Conservation (phyloP, 2,797 vertebrate species). For the Pagetopsis macropterus region DNA sequence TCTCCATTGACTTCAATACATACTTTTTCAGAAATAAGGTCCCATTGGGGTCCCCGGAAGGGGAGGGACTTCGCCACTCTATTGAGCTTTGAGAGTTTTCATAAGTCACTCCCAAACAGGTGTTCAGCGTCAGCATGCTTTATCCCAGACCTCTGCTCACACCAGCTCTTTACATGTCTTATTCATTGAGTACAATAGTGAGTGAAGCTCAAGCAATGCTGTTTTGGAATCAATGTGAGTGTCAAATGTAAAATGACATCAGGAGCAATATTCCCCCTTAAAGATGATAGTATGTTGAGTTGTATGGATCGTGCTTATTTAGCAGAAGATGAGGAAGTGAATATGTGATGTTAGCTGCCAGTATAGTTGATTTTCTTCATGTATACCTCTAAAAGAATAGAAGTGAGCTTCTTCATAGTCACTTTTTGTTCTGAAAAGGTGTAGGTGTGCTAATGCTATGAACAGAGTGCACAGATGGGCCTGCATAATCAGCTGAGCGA, state of each 20-base stretch:
- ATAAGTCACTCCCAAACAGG: conserved; percentile 39
- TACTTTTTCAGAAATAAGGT: too few relatives aligned
- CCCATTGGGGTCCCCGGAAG: too few relatives aligned
- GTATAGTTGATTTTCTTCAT: too few relatives aligned
- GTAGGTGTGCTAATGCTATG: neutral
- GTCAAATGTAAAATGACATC: conserved; percentile 19
- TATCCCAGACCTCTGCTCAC: conserved; percentile 1
- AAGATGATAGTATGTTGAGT: conserved; percentile 2
- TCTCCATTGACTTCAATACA: too few relatives aligned
- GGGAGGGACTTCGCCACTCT: too few relatives aligned
- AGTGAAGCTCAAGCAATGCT: conserved; percentile 6
- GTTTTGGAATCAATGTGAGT: conserved; percentile 2
- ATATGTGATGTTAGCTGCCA: too few relatives aligned
- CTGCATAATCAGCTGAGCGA: neutral
- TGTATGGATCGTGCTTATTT: conserved; percentile 2
- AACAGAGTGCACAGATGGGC: neutral
- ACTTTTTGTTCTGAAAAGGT: too few relatives aligned
- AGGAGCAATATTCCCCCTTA: neutral
- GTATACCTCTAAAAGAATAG: too few relatives aligned
- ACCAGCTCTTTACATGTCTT: conserved; percentile 5
- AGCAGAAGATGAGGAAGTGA: too few relatives aligned
- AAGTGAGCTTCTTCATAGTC: too few relatives aligned
- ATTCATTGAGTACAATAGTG: conserved; percentile 18
- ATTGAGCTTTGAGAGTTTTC: too few relatives aligned
- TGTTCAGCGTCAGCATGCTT: conserved; percentile 21